A percentile compares a stretch with the other conserved stretches of the same genome.
Evolutionary conservation across 1,140 invertebrate species (phyloP).

Genomic region (Temnothorax curvispinosus): DNA sequence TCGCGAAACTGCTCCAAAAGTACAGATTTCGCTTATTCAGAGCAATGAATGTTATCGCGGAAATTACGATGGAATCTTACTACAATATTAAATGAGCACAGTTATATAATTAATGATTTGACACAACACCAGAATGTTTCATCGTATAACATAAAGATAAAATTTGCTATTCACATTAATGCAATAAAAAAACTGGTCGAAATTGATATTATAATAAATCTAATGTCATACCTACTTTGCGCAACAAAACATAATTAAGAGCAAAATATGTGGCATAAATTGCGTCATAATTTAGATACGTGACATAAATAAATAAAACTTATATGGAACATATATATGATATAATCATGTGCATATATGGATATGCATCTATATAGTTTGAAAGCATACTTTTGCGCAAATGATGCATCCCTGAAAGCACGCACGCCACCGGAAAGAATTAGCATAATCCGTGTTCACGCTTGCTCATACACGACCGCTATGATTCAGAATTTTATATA

Average conservation of each 20-base stretch:
- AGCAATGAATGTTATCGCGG: slow-evolving; percentile 5
- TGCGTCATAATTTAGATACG: not conserved
- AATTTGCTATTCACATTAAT: too few relatives aligned
- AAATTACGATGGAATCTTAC: not conserved
- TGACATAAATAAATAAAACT: not conserved
- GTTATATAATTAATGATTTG: not conserved
- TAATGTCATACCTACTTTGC: not conserved
- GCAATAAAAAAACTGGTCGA: not conserved
- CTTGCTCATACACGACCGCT: not conserved
- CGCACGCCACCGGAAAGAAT: slow-evolving; percentile 1
- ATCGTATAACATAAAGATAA: not conserved
- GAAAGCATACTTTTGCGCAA: slow-evolving; percentile 14
- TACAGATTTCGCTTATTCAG: slow-evolving; percentile 11
- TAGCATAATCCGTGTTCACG: slow-evolving; percentile 37
- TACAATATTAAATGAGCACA: not conserved
- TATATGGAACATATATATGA: not conserved
- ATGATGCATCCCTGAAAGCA: slow-evolving; percentile 32
- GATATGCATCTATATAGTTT: not conserved
- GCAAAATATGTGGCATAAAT: not conserved
- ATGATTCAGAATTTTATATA: slow-evolving; percentile 16
- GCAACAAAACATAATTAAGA: not conserved
- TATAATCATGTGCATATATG: not conserved
- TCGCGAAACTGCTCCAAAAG: not conserved
- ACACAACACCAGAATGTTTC: not conserved
- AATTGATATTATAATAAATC: not conserved